Conservation (phyloP, 2,113 vertebrate genomes). For the Pristiophorus japonicus region DNA sequence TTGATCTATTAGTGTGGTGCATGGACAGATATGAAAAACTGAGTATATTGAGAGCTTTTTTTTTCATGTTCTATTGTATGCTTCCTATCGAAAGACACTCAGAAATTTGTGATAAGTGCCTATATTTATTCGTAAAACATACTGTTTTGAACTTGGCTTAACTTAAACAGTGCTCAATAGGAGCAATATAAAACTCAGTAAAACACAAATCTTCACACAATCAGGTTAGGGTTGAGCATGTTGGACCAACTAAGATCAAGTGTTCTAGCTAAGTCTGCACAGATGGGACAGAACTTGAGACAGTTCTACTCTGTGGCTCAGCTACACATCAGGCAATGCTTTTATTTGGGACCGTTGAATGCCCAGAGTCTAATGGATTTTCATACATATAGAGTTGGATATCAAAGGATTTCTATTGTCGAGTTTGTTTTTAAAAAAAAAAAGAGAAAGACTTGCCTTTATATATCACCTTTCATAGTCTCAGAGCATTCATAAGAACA, state of each 20-base stretch:
- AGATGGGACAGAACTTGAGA: not conserved
- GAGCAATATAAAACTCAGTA: not conserved
- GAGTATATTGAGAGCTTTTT: not conserved
- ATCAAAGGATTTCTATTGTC: not conserved
- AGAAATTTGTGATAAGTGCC: not conserved
- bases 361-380: not conserved
- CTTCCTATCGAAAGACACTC: too few relatives aligned
- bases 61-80: not conserved
- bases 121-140: too few relatives aligned
- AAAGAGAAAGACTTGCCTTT: not conserved
- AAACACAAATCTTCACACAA: not conserved
- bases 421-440: not conserved
- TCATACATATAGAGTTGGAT: not conserved
- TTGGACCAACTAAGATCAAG: not conserved
- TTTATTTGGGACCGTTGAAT: not conserved
- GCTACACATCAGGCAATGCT: not conserved
- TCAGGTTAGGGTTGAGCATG: not conserved
- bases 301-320: not conserved
- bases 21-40: not conserved
- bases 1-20: not conserved
- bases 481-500: too few relatives aligned
- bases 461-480: not conserved
- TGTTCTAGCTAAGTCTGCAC: not conserved
- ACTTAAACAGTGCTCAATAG: not conserved
- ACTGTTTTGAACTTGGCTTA: not conserved